These are phyloP conservation scores for Oreonectes daqikongensis DNA, from an alignment of 2,797 vertebrate genomes.

Conservation along the genomic window DNA sequence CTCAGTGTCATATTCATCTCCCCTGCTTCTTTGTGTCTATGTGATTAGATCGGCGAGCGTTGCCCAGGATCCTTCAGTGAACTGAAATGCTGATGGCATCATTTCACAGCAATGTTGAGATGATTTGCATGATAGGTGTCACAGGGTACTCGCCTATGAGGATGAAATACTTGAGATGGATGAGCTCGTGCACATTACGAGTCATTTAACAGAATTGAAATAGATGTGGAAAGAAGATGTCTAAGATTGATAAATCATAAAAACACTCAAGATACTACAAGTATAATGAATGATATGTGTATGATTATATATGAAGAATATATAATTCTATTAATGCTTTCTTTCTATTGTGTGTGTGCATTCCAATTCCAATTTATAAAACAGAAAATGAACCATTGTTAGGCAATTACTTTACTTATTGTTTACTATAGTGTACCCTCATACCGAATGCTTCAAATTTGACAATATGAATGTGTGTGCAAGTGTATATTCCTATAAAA, in stretches of 20 bases:
- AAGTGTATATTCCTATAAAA: slow-evolving; percentile 8
- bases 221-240: slow-evolving; percentile 30
- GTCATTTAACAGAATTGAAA: slow-evolving; percentile 15
- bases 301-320: not conserved
- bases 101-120: slow-evolving; percentile 31
- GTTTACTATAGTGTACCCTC: not conserved
- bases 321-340: not conserved
- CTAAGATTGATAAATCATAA: slow-evolving; percentile 24
- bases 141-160: slow-evolving; percentile 18
- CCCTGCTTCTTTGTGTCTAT: not conserved
- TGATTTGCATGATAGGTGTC: slow-evolving; percentile 41
- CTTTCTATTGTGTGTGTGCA: not conserved
- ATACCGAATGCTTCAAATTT: slow-evolving; percentile 16
- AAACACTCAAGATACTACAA: not conserved
- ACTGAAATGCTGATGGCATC: slow-evolving; percentile 21
- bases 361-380: not conserved
- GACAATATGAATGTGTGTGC: slow-evolving; percentile 14
- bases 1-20: not conserved
- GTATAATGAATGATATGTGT: not conserved
- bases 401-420: not conserved
- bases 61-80: slow-evolving; percentile 8
- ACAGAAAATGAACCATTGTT: not conserved
- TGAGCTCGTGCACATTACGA: slow-evolving; percentile 18
- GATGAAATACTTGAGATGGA: slow-evolving; percentile 31
- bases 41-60: slow-evolving; percentile 9